Conservation (phyloP, 2,113 vertebrate genomes). For the Pampusana beccarii region DNA sequence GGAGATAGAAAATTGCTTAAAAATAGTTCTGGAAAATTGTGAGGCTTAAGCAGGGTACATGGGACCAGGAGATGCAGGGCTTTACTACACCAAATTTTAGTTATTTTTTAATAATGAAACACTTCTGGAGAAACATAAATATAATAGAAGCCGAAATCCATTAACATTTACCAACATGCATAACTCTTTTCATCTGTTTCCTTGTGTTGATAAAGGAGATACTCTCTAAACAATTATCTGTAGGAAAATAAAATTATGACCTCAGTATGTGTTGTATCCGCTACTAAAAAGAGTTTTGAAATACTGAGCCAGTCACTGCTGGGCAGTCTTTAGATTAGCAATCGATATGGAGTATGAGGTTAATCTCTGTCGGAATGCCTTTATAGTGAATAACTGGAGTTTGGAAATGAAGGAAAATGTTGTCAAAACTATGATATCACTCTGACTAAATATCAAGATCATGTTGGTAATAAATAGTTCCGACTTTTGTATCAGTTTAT, state of each 20-base stretch:
- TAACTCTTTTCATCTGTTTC: conserved; percentile 12
- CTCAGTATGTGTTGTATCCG: background rate
- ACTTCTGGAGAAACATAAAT: conserved; percentile 14
- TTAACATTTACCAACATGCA: background rate
- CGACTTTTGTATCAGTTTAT: background rate
- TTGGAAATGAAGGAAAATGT: background rate
- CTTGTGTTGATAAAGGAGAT: background rate
- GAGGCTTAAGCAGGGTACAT: background rate
- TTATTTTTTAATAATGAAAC: background rate
- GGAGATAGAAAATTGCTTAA: background rate
- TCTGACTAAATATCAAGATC: background rate
- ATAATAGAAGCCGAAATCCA: background rate
- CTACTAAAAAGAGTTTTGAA: background rate
- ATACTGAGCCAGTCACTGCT: background rate
- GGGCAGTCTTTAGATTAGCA: background rate
- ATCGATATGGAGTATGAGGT: background rate
- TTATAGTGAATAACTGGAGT: background rate
- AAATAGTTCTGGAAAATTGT: conserved; percentile 37
- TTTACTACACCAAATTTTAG: background rate
- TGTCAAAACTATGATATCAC: background rate
- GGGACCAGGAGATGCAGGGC: background rate
- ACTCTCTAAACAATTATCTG: background rate
- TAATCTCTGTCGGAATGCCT: background rate
- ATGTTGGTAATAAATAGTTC: background rate
- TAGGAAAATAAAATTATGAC: background rate